Base-by-base conservation (phyloP, 2,113 vertebrate genomes). In the Parotia lawesii region DNA sequence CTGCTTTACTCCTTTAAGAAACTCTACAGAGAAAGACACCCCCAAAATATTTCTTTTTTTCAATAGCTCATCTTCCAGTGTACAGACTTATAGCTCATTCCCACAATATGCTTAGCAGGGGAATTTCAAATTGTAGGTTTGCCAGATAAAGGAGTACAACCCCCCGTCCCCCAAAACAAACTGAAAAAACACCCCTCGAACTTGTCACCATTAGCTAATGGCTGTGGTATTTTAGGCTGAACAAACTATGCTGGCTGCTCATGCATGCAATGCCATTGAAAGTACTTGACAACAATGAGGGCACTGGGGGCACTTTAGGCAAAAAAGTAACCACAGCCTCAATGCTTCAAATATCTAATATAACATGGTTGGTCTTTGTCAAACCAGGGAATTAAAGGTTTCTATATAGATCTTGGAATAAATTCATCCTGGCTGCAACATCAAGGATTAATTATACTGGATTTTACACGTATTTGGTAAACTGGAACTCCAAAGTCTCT, bases 121-220 rank as follows among this genome's bases (percentile, higher is more conserved):
- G 44, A 66, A 82, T 47, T 73, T 61, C 45, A 54, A 33, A 11
- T 11, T 54, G 66, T 48, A 54, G 6, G 38, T 77, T 54, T 37
- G 21, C 16, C 5, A 4, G 44, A 12, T 48, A 17, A 74, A 10
- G 35, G 11, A 80, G 17, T 38, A 50, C 24, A 58, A 14, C 1
- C 4, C 11, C 33, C 23, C 8, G 16, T 27, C 3, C 33, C 7
- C 4, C 2, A 1, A 65, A 89, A 23, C 13, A 45, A 86, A 44
- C 3, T 8, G 31, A 11, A 20, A 62, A 31, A 72, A 64, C 0
- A 0, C 3, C 2, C 15, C 22, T 7, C 5, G 58, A 50, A 42
- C 5, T 8, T 45, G 18, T 64, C 76, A 61, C 31, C 19, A 24
- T 78, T 77, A 84, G 25, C 65, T 65, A 89, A 84, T 48, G 20